Evolutionary conservation across 1,140 invertebrate species (phyloP).

Genomic region (Marisa cornuarietis): DNA sequence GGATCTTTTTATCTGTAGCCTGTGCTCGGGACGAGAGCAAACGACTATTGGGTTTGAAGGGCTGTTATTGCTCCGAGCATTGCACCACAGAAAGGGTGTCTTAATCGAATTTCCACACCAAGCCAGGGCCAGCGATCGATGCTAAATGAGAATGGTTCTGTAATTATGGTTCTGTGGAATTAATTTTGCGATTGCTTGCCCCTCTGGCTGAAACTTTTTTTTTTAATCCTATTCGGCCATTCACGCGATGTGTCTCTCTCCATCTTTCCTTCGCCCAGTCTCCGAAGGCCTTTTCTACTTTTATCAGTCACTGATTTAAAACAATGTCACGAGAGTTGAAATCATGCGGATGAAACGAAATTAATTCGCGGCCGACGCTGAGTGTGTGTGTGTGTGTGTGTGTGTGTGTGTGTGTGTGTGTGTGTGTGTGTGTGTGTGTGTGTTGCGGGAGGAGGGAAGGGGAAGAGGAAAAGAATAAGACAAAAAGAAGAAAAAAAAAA

Average conservation of each 20-base stretch:
- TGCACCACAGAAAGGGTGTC: slow-evolving; percentile 9
- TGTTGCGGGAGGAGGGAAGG: neutral
- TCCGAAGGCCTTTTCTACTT: too few species aligned
- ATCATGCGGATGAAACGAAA: slow-evolving; percentile 3
- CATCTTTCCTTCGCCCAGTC: too few species aligned
- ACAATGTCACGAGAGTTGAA: slow-evolving; percentile 10
- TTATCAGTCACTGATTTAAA: slow-evolving; percentile 14
- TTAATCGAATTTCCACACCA: slow-evolving; percentile 19
- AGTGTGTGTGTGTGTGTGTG: neutral
- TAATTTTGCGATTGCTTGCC: slow-evolving; percentile 13
- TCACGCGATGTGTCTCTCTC: too few species aligned
- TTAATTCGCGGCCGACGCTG: neutral
- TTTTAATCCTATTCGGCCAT: too few species aligned
- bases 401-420: too few species aligned
- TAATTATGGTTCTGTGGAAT: slow-evolving; percentile 18
- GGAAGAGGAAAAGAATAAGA: neutral
- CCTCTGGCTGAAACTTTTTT: neutral
- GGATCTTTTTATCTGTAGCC: neutral
- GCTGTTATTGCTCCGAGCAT: slow-evolving; percentile 15
- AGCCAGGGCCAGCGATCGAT: slow-evolving; percentile 9
- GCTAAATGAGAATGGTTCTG: slow-evolving; percentile 19
- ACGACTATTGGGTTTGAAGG: slow-evolving; percentile 11
- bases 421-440: too few species aligned
- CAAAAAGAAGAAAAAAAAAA: too few species aligned
- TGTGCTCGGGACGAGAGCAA: neutral